Evolutionary conservation across 2,888 invertebrate species (phyloP).

Genomic region (Xylota sylvarum): DNA sequence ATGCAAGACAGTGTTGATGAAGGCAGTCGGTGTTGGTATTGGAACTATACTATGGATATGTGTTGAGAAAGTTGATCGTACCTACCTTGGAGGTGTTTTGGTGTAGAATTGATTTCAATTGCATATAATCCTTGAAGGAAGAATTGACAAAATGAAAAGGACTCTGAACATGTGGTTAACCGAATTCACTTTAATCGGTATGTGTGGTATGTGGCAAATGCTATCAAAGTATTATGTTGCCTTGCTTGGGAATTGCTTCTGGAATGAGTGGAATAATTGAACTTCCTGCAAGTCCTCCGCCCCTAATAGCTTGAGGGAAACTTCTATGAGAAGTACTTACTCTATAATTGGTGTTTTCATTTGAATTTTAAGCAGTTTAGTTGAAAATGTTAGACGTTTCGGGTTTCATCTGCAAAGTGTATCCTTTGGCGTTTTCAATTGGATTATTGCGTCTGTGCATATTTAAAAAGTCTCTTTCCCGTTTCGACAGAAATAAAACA

Average conservation of each 20-base stretch:
- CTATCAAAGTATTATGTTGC: background rate
- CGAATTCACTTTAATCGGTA: background rate
- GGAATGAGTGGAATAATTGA: conserved; percentile 27
- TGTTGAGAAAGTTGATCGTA: conserved; percentile 34
- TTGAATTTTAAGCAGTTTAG: conserved; percentile 48
- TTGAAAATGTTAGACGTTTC: conserved; percentile 4
- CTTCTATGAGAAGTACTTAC: conserved; percentile 3
- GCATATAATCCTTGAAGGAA: background rate
- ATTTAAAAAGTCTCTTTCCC: background rate
- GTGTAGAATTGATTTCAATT: conserved; percentile 20
- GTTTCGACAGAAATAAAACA: background rate
- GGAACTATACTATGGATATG: background rate
- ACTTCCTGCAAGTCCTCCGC: background rate
- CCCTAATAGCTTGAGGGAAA: conserved; percentile 7
- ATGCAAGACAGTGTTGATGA: conserved; percentile 32
- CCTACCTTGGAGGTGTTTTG: conserved; percentile 46
- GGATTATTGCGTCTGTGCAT: conserved; percentile 15
- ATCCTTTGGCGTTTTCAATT: conserved; percentile 16
- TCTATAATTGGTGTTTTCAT: conserved; percentile 47
- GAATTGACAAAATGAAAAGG: background rate
- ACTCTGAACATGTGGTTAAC: conserved; percentile 4
- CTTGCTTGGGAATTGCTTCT: background rate
- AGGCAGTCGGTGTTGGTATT: background rate
- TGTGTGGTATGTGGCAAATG: background rate
- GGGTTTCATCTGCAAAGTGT: conserved; percentile 48